Conservation (phyloP, 2,888 invertebrate species). For the Busseola fusca region DNA sequence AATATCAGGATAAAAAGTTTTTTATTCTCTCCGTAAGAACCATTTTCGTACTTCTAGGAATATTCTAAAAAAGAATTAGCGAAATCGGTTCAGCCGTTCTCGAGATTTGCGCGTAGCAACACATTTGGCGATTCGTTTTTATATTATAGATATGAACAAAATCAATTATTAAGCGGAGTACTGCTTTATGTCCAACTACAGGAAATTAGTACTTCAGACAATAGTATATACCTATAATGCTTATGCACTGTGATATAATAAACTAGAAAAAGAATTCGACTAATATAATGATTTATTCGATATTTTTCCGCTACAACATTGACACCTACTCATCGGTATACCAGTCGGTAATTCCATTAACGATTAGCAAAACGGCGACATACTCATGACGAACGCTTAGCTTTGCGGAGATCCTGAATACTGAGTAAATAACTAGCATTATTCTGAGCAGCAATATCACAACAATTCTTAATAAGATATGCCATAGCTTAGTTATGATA, state of each 20-base stretch:
- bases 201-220: neutral
- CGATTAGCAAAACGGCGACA: constrained; percentile 16
- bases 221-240: no score
- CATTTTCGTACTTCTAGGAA: no score
- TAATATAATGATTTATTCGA: constrained; percentile 3
- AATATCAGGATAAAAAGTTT: no score
- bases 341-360: constrained; percentile 25
- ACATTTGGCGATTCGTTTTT: no score
- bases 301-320: constrained; percentile 20
- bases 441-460: constrained; percentile 18
- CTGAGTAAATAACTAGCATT: constrained; percentile 52
- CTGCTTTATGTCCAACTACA: neutral
- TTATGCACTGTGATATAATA: neutral
- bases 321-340: constrained; percentile 31
- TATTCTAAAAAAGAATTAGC: no score
- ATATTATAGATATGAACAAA: no score
- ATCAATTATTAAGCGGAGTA: no score
- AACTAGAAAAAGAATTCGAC: neutral
- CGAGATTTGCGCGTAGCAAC: no score
- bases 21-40: no score
- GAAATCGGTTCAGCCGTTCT: no score
- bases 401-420: constrained; percentile 63
- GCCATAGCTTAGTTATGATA: constrained; percentile 18
- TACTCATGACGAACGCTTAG: constrained; percentile 47
- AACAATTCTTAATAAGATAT: constrained; percentile 39